Base-by-base conservation (phyloP, 2,797 vertebrate species). In the Rhynchotus rufescens region DNA sequence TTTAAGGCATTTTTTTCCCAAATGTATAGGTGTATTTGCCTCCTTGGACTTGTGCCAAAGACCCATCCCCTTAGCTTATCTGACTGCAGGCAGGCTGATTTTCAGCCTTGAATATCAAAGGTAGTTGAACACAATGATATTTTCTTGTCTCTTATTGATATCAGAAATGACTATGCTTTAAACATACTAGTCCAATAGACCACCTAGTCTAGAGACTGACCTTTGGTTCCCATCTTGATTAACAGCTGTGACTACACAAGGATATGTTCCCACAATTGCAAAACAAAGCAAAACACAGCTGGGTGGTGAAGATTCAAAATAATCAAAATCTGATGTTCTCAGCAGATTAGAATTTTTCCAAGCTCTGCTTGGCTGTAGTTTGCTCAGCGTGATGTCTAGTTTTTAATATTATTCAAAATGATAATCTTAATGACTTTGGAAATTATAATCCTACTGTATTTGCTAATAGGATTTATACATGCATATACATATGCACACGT, bases 1-100 rank as follows among this genome's bases (percentile, higher is more conserved):
- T 67, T 89, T 62, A 1, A 34, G 42, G 8, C 4, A 54, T 56
- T 45, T 72, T 78, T 30, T 14, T 60, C 69, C 8, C 38, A 79
- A 16, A n/a, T 59, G 22, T 34, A 40, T 15, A 56, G 21, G 1
- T 1, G 1, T 36, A 3, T 88, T 81, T 0, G 1, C 76, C 8
- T 36, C 4, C 21, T 4, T 64, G 23, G 19, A 69, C 57, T 62
- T 76, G 3, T 62, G 9, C 9, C 3, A 7, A 69, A 69, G 6
- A n/a, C n/a, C n/a, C 7, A 14, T 11, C 8, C 6, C 2, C 3
- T 40, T 40, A 78, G 15, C 15, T 9, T 23, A 40, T 10, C 10
- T 57, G 38, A 5, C 3, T 67, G 16, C 52, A 77, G 59, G 19
- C 7, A 61, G 4, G 7, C 8, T 87, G 28, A 1, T 81, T 49